Evolutionary conservation across 2,888 invertebrate species (phyloP).

Genomic region (Diarsia mendica): DNA sequence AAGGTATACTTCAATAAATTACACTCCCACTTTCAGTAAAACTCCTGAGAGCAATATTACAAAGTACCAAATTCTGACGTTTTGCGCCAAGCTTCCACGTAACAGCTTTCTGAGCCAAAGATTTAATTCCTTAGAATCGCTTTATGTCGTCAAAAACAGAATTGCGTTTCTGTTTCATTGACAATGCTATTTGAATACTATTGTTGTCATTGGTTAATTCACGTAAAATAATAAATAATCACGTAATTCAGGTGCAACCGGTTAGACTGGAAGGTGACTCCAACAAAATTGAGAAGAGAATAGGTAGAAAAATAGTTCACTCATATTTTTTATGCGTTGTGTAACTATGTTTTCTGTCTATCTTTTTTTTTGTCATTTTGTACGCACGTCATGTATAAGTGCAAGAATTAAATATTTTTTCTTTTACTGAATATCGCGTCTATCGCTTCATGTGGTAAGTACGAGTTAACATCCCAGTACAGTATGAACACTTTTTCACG

Average conservation of each 20-base stretch:
- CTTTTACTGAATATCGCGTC: background rate
- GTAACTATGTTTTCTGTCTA: too few species aligned
- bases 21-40: slow-evolving; percentile 18
- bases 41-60: slow-evolving; percentile 35
- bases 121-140: background rate
- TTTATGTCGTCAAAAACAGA: background rate
- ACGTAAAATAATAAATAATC: too few species aligned
- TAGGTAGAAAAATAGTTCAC: background rate
- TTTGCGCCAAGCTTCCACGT: slow-evolving; percentile 17
- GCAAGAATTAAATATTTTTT: too few species aligned
- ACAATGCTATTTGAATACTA: background rate
- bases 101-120: slow-evolving; percentile 20
- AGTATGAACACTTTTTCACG: background rate
- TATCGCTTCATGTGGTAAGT: background rate
- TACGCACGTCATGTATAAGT: too few species aligned
- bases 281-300: background rate
- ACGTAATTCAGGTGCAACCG: background rate
- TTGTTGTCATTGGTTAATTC: background rate
- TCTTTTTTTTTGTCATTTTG: too few species aligned
- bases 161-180: background rate
- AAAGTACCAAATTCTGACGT: slow-evolving; percentile 27
- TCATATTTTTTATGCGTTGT: too few species aligned
- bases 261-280: background rate
- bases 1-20: slow-evolving; percentile 35
- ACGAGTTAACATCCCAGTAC: too few species aligned